phyloP scores from a whole-genome alignment of 2,797 vertebrate species.

The Chrosomus eos region DNA sequence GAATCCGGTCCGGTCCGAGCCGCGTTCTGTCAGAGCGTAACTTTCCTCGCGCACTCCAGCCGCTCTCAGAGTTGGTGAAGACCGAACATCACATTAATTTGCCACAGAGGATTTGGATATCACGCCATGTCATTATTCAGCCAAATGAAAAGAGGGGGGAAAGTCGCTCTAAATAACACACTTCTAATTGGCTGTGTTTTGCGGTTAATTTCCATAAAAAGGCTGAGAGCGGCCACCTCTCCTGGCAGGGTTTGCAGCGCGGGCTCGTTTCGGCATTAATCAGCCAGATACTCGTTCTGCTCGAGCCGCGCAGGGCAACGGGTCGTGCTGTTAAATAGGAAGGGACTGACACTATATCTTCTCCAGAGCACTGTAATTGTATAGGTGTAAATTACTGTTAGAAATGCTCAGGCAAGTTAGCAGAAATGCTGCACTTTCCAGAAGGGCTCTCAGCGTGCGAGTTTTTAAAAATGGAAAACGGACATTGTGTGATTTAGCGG shows the following conservation, averaged over 20 bases:
- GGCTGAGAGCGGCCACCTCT: conserved; percentile 76
- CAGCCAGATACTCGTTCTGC: conserved; percentile 76
- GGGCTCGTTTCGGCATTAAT: conserved; percentile 77
- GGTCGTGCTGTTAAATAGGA: conserved; percentile 74
- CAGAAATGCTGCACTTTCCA: conserved; percentile 59
- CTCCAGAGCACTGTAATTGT: conserved; percentile 73
- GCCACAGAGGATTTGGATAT: conserved; percentile 68
- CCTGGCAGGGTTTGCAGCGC: conserved; percentile 71
- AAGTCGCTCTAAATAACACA: conserved; percentile 80
- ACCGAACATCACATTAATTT: conserved; percentile 78
- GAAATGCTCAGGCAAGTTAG: conserved; percentile 70
- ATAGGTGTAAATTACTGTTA: conserved; percentile 79
- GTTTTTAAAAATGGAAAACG: neutral
- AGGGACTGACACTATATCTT: conserved; percentile 78
- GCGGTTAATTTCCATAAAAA: conserved; percentile 84
- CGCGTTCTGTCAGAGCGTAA: conserved; percentile 35
- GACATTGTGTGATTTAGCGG: neutral
- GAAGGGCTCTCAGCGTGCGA: neutral
- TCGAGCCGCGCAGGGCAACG: conserved; percentile 73
- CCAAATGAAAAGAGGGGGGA: conserved; percentile 68
- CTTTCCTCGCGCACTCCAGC: conserved; percentile 60
- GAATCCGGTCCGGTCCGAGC: conserved; percentile 14
- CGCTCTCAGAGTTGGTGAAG: conserved; percentile 69
- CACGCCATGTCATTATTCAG: conserved; percentile 72
- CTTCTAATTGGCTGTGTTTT: conserved; percentile 84